Evolutionary conservation across 1,140 invertebrate genomes (phyloP), one percentile per base, ranked within the genome.

Genomic region (Batillaria attramentaria): DNA sequence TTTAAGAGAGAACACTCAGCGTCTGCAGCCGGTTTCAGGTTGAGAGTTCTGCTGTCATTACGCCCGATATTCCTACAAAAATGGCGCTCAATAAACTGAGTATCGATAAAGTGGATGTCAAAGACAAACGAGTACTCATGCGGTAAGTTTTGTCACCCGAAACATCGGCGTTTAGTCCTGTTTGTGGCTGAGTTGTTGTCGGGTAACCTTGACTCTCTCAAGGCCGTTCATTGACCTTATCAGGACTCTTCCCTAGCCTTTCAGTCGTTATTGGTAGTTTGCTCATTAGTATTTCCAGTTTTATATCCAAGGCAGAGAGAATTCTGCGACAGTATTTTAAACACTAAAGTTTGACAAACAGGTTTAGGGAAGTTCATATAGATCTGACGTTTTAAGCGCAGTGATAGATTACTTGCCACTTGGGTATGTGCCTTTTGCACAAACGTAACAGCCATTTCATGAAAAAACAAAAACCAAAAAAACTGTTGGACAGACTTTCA

Each of bases 21-120:
- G 31, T 65, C 18, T 37, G 37, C 28, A 37, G 31, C 28, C 28
- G 10, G 37, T 37, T 6, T 24, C 37, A 24, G 5, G 8, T 33
- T 10, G 31, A 39, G 31, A 24, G 10, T 13, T 13, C 10, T 50
- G 10, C 24, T 50, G 46, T 50, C 46, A 68, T 8, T 4, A 68
- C 31, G 28, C 42, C 31, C n/a, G 41, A 43, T 6, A 43, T 39
- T 37, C 20, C 13, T 42, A 54, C 24, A 42, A 62, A 66, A 37
- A 98, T 98, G 96, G 94, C 96, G 83, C 92, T 92, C 2, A 92
- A 92, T 77, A 93, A 93, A 85, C 83, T 93, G 8, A 88, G 90
- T 35, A 93, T 93, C 54, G 92, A 93, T 83, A 83, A 91, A 73
- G 75, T 93, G 8, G 89, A 93, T 79, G 35, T 93, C 0, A 92